phyloP scores from a whole-genome alignment of 2,113 vertebrate species.

The Candoia aspera region DNA sequence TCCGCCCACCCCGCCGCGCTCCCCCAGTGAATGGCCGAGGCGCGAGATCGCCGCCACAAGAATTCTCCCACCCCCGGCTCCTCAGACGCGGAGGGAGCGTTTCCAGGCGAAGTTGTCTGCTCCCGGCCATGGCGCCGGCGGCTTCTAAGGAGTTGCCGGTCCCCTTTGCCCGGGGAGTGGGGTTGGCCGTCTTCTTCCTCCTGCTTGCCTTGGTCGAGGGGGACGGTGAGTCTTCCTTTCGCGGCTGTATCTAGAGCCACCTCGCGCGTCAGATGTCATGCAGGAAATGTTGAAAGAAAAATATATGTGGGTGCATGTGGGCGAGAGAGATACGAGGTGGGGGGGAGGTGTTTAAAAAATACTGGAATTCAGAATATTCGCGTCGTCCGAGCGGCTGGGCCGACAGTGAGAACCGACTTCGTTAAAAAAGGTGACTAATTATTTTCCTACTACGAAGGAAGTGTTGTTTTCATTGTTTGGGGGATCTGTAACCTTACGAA shows the following conservation, averaged over 20 bases:
- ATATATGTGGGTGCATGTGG: too few species aligned
- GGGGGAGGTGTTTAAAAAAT: constrained; percentile 41
- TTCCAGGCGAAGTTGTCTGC: constrained; percentile 41
- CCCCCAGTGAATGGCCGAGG: constrained; percentile 44
- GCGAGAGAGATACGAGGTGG: not conserved
- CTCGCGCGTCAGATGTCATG: constrained; percentile 26
- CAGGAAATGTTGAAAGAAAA: not conserved
- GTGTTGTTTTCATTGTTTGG: not conserved
- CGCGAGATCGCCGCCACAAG: constrained; percentile 57
- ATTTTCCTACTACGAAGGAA: constrained; percentile 17
- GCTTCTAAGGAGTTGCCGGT: constrained; percentile 32
- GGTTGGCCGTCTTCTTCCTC: constrained; percentile 71
- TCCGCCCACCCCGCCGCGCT: constrained; percentile 17
- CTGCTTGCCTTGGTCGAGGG: constrained; percentile 70
- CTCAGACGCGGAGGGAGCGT: constrained; percentile 44
- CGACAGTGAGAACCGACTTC: constrained; percentile 48
- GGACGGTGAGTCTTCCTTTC: constrained; percentile 76
- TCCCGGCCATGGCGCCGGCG: constrained; percentile 69
- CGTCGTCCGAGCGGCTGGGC: constrained; percentile 45
- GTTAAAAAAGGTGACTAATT: constrained; percentile 44
- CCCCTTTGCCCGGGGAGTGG: constrained; percentile 66
- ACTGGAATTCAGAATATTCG: constrained; percentile 46
- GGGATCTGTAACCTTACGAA: constrained; percentile 29
- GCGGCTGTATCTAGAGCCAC: constrained; percentile 5
- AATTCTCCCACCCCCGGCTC: constrained; percentile 41